A percentile compares a stretch with the other conserved stretches of the same genome.
phyloP scores from a whole-genome alignment of 2,888 invertebrate species.

The Caenorhabditis sp. region DNA sequence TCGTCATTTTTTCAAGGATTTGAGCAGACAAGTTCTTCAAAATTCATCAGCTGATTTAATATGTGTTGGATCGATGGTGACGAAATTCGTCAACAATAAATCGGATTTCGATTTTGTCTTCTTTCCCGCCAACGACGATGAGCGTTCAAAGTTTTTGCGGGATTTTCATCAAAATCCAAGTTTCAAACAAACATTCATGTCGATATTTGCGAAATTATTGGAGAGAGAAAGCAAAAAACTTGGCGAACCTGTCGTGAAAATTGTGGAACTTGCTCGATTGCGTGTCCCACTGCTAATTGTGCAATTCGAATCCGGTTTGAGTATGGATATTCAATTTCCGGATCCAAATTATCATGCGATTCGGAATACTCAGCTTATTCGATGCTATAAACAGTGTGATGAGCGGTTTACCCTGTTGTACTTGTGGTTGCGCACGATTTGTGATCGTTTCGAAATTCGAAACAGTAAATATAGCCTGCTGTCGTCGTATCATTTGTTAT shows the following conservation, averaged over 20 bases:
- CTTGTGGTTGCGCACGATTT: constrained; percentile 50
- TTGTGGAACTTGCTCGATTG: constrained; percentile 31
- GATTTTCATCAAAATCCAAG: constrained; percentile 49
- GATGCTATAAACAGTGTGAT: constrained; percentile 56
- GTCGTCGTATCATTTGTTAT: constrained; percentile 61
- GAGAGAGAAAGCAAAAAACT: constrained; percentile 34
- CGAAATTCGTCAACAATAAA: constrained; percentile 29
- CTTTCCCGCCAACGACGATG: constrained; percentile 21
- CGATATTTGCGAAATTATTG: constrained; percentile 27
- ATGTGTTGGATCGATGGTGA: constrained; percentile 39
- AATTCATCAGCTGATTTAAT: constrained; percentile 1
- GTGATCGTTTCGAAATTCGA: constrained; percentile 44
- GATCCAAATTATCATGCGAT: constrained; percentile 45
- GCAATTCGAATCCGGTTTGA: constrained; percentile 38
- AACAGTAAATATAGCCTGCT: constrained; percentile 59
- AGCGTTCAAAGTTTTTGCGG: constrained; percentile 28
- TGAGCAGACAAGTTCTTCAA: background rate
- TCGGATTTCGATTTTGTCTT: constrained; percentile 39
- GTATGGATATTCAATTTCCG: constrained; percentile 58
- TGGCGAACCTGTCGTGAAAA: constrained; percentile 28
- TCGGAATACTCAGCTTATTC: constrained; percentile 56
- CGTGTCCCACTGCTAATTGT: constrained; percentile 52
- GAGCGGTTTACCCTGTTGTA: constrained; percentile 49
- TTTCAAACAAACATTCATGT: constrained; percentile 46
- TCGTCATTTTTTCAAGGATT: background rate